Conservation (phyloP, 1,140 invertebrate genomes). For the Zeugodacus cucurbitae region DNA sequence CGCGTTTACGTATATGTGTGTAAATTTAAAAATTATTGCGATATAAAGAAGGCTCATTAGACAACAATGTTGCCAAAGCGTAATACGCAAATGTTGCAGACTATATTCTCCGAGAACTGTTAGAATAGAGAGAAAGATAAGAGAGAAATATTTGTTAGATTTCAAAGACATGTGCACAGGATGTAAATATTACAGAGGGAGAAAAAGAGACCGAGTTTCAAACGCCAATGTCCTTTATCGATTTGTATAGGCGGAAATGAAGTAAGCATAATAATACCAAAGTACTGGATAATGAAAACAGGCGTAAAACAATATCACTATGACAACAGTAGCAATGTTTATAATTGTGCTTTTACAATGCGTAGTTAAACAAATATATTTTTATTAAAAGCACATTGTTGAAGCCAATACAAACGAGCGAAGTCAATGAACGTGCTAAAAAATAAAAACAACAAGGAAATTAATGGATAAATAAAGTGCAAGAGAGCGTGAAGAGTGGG, state of each 20-base stretch:
- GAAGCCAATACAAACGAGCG: background rate
- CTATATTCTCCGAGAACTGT: background rate
- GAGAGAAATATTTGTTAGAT: too few species aligned
- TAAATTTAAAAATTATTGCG: background rate
- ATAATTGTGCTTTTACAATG: background rate
- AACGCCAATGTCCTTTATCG: slow-evolving; percentile 1
- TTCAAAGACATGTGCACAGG: too few species aligned
- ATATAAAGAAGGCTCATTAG: background rate
- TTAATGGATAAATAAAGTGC: background rate
- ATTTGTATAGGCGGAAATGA: background rate
- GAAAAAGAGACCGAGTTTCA: background rate
- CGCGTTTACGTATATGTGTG: background rate
- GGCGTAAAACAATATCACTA: background rate
- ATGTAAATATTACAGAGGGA: background rate
- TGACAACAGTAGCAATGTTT: background rate
- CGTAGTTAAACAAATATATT: background rate
- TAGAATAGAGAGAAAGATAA: background rate
- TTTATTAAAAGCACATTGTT: background rate
- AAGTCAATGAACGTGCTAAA: background rate
- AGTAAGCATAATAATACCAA: background rate
- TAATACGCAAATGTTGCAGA: background rate
- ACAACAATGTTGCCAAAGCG: background rate
- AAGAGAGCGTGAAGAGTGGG: background rate
- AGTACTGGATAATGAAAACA: background rate
- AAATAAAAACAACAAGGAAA: background rate